Evolutionary conservation across 2,113 vertebrate genomes (phyloP), one percentile per base, ranked within the genome.

Genomic region (Seriola rivoliana): DNA sequence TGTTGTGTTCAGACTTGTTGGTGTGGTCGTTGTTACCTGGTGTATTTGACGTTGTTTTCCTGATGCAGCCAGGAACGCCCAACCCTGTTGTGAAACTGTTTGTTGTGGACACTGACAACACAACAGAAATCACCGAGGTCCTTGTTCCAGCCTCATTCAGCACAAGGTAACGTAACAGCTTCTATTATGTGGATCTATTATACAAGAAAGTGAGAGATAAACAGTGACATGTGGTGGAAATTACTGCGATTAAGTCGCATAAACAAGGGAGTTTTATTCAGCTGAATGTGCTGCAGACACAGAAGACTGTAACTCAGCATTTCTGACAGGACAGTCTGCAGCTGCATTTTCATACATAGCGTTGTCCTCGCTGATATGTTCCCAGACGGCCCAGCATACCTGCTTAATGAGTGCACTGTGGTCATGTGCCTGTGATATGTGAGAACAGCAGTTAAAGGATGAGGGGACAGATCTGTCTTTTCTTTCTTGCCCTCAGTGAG

Each of bases 71-170:
- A 66, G 98, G 98, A 25, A 95, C 97, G 69, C 95, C 95, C 71
- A 98, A 97, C 90, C 97, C 98, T 46, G 89, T 90, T 0, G 97
- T 97, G 64, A 97, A 95, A 82, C 91, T 99, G 38, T 98, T 97
- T 90, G 95, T 98, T 73, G 93, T 96, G 0, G 95, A 98, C 63
- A 85, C 95, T 3, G 75, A 91, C 57, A 90, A 96, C 52, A 14
- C 87, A 0, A 75, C 85, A 16, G 66, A 34, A 4, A 93, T 96
- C 5, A 80, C 71, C 4, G 94, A 97, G 86, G 84, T 98, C 3
- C 83, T 93, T 3, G 95, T 96, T 85, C 97, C 98, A 80, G 79
- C 64, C 52, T 25, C 81, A 21, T 93, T 97, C 76, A 80, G 92
- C 11, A 89, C 95, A 50, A 94, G 95, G 98, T 99, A 96, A 71